These are phyloP conservation scores for Dolomedes plantarius DNA, from an alignment of 2,888 invertebrate genomes.

Conservation along the genomic window DNA sequence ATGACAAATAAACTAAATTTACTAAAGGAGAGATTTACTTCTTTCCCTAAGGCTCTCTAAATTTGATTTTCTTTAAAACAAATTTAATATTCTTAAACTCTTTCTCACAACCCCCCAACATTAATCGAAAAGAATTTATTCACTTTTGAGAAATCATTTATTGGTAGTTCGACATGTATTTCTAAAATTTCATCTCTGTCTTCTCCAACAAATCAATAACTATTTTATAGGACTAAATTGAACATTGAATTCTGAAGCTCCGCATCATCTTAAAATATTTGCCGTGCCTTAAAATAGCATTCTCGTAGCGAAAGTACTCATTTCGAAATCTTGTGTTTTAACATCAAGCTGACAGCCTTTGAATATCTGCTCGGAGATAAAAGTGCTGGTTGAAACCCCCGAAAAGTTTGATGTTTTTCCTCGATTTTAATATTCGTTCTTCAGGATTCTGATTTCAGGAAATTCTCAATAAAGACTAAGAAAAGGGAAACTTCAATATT, in stretches of 20 bases:
- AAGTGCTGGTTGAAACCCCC: not conserved
- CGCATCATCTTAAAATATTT: not conserved
- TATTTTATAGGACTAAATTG: too few relatives aligned
- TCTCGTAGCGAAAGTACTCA: not conserved
- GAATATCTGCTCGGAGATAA: not conserved
- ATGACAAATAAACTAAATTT: too few relatives aligned
- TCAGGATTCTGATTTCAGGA: conserved; percentile 28
- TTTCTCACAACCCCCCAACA: too few relatives aligned
- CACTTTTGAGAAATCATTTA: too few relatives aligned
- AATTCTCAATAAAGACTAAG: conserved; percentile 52
- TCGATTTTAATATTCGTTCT: conserved; percentile 52
- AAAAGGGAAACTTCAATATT: conserved; percentile 53
- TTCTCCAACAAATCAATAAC: too few relatives aligned
- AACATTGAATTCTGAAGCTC: not conserved
- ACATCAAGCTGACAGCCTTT: not conserved
- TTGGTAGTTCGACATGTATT: too few relatives aligned
- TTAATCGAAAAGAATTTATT: too few relatives aligned
- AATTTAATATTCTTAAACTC: too few relatives aligned
- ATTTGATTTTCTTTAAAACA: too few relatives aligned
- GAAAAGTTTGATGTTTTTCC: conserved; percentile 7
- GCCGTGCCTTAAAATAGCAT: not conserved
- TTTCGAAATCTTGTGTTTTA: not conserved
- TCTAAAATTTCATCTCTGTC: too few relatives aligned
- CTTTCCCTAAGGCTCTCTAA: too few relatives aligned
- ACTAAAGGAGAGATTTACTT: too few relatives aligned